Conservation (phyloP, 2,888 invertebrate species). For the Hirudinaria manillensis region DNA sequence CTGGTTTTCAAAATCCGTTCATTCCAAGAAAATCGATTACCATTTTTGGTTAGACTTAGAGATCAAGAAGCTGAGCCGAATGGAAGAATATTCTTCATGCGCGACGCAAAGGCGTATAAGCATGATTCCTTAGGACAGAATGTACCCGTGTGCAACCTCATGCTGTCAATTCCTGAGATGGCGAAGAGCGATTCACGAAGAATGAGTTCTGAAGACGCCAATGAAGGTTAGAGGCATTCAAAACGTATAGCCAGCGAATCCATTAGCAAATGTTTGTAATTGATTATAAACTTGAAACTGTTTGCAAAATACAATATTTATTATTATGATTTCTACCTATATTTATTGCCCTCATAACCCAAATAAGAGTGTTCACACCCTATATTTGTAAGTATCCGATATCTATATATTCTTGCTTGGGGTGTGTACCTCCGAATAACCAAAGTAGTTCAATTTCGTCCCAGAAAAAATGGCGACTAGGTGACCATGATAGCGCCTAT, state of each 20-base stretch:
- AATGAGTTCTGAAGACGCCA: conserved; percentile 22
- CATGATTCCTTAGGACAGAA: conserved; percentile 85
- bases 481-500: no score
- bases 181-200: conserved; percentile 19
- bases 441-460: no score
- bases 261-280: not conserved
- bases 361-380: no score
- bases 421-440: no score
- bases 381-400: no score
- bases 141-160: conserved; percentile 78
- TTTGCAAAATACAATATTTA: no score
- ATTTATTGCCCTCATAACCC: no score
- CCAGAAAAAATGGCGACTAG: no score
- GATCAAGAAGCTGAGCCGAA: conserved; percentile 73
- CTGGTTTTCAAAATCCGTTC: conserved; percentile 86
- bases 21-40: conserved; percentile 92
- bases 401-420: no score
- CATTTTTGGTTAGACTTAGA: conserved; percentile 87
- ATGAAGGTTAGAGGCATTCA: not conserved
- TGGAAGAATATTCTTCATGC: conserved; percentile 91
- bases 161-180: conserved; percentile 79
- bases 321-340: no score
- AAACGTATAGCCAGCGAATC: not conserved
- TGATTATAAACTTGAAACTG: no score
- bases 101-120: conserved; percentile 75